These are phyloP conservation scores for Rugalucina vietnamica DNA, from an alignment of 2,888 invertebrate genomes.

Conservation along the genomic window DNA sequence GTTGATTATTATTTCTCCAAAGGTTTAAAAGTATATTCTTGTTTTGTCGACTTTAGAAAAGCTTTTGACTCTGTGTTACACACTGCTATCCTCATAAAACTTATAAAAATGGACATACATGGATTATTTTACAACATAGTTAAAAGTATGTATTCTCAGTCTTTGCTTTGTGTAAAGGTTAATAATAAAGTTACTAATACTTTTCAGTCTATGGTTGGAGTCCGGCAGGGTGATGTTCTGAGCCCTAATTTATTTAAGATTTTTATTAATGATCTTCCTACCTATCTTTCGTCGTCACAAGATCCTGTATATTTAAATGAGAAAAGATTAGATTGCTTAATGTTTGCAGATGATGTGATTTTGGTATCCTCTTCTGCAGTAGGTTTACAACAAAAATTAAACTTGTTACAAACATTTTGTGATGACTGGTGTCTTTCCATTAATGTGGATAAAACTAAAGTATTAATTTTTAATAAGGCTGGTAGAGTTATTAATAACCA, in stretches of 20 bases:
- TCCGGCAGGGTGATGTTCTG: conserved; percentile 11
- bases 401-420: background rate
- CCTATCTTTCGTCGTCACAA: background rate
- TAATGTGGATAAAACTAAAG: background rate
- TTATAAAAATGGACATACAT: background rate
- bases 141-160: background rate
- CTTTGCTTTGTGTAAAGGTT: background rate
- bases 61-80: conserved; percentile 25
- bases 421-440: conserved; percentile 1
- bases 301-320: background rate
- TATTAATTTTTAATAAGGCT: background rate
- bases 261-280: conserved; percentile 11
- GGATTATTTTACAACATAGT: background rate
- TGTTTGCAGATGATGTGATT: conserved; percentile 11
- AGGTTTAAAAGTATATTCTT: background rate
- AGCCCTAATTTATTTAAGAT: conserved; percentile 18
- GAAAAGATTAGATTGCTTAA: background rate
- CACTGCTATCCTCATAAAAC: conserved; percentile 7
- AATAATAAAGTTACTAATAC: background rate
- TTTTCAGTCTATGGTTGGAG: conserved; percentile 7
- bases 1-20: background rate
- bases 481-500: background rate
- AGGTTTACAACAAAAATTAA: conserved; percentile 1
- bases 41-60: conserved; percentile 7
- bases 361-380: conserved; percentile 7